These are phyloP conservation scores for Cyprinella venusta DNA, from an alignment of 2,797 vertebrate species.

Conservation along the genomic window DNA sequence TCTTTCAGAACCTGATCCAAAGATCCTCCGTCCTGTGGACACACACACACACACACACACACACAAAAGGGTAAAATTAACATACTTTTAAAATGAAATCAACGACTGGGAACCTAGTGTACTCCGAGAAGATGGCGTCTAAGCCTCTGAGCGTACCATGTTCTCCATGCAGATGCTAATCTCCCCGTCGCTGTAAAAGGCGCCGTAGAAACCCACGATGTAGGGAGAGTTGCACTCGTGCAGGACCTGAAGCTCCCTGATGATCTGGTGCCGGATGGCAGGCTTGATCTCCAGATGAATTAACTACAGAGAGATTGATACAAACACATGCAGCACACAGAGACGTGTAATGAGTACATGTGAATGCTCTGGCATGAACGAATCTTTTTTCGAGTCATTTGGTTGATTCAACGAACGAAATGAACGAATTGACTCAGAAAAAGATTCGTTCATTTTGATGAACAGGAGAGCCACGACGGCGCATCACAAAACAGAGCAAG, in stretches of 20 bases:
- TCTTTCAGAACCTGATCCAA: conserved; percentile 89
- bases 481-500: no score
- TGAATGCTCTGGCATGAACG: not conserved
- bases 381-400: no score
- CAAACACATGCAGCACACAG: not conserved
- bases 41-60: not conserved
- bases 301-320: conserved; percentile 65
- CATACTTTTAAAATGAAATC: not conserved
- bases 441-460: no score
- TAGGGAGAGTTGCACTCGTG: conserved; percentile 84
- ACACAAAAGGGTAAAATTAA: not conserved
- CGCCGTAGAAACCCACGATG: conserved; percentile 85
- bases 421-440: no score
- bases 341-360: not conserved
- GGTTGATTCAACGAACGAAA: no score
- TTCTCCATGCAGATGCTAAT: conserved; percentile 99
- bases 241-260: conserved; percentile 84
- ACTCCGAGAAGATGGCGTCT: fast-evolving
- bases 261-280: conserved; percentile 84
- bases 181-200: conserved; percentile 95
- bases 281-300: conserved; percentile 87
- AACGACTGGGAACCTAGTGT: no score
- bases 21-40: conserved; percentile 84
- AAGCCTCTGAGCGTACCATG: conserved; percentile 81
- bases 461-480: no score